phyloP scores from a whole-genome alignment of 2,113 vertebrate genomes.

The Cairina moschata region DNA sequence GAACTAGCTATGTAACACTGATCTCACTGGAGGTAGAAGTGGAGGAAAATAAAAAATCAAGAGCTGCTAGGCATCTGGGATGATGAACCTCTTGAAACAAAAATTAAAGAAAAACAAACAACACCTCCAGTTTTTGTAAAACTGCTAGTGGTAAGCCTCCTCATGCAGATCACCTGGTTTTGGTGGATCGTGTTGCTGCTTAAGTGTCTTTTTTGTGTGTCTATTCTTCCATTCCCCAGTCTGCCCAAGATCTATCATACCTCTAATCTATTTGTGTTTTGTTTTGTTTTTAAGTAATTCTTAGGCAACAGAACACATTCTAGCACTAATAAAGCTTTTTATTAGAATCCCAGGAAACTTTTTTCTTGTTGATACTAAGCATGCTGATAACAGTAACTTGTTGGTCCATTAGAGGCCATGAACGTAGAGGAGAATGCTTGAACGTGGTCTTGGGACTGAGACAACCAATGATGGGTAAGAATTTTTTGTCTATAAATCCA shows the following conservation, averaged over 20 bases:
- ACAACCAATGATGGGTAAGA: not conserved
- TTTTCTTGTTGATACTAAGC: not conserved
- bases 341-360: not conserved
- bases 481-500: not conserved
- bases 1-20: not conserved
- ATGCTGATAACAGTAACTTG: conserved; percentile 6
- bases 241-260: not conserved
- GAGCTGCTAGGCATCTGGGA: not conserved
- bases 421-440: not conserved
- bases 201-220: not conserved
- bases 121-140: not conserved
- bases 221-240: fast-evolving
- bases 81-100: not conserved
- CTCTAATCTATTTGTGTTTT: not conserved
- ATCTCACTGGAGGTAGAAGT: not conserved
- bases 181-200: not conserved
- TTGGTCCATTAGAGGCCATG: conserved; percentile 45
- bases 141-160: not conserved
- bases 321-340: not conserved
- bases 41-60: not conserved
- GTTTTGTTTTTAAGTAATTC: not conserved
- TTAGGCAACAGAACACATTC: not conserved
- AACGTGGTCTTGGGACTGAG: not conserved
- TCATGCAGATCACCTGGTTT: not conserved
- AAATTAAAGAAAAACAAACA: not conserved